Evolutionary conservation across 2,888 invertebrate genomes (phyloP).

Genomic region (Mesorhabditis belari): DNA sequence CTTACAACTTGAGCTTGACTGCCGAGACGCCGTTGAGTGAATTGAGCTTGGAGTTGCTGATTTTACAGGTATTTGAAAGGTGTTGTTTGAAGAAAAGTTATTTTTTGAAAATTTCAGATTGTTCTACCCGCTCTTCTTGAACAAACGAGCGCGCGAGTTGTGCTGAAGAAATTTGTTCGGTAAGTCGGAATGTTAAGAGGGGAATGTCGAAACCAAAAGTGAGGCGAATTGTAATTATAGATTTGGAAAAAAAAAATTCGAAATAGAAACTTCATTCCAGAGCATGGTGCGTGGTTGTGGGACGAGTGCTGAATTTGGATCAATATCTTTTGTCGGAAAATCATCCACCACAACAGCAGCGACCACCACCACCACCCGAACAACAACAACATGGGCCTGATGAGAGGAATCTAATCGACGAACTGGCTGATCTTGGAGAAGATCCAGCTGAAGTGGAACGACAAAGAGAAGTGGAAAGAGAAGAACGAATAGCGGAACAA

Average conservation of each 20-base stretch:
- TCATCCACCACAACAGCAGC: slow-evolving; percentile 12
- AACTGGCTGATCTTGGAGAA: no score
- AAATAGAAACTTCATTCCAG: background rate
- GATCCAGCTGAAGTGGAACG: no score
- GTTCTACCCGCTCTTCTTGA: slow-evolving; percentile 90
- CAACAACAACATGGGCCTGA: slow-evolving; percentile 4
- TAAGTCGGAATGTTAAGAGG: background rate
- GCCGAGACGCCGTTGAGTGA: slow-evolving; percentile 72
- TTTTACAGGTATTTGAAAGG: slow-evolving; percentile 63
- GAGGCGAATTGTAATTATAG: background rate
- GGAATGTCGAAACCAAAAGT: no score
- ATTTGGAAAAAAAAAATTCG: background rate
- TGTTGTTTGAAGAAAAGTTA: no score
- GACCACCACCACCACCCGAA: slow-evolving; percentile 7
- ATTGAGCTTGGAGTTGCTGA: slow-evolving; percentile 76
- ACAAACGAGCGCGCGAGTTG: slow-evolving; percentile 87
- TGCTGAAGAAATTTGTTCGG: slow-evolving; percentile 67
- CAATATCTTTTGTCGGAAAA: slow-evolving; percentile 28
- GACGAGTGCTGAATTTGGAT: slow-evolving; percentile 50
- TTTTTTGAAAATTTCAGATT: no score
- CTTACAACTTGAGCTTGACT: slow-evolving; percentile 77
- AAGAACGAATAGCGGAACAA: no score
- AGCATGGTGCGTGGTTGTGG: slow-evolving; percentile 40
- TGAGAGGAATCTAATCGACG: background rate
- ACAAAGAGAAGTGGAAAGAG: no score